Percentiles rank a stretch among this genome's conserved stretches.
phyloP scores from a whole-genome alignment of 1,140 invertebrate genomes.

The Triops longicaudatus region DNA sequence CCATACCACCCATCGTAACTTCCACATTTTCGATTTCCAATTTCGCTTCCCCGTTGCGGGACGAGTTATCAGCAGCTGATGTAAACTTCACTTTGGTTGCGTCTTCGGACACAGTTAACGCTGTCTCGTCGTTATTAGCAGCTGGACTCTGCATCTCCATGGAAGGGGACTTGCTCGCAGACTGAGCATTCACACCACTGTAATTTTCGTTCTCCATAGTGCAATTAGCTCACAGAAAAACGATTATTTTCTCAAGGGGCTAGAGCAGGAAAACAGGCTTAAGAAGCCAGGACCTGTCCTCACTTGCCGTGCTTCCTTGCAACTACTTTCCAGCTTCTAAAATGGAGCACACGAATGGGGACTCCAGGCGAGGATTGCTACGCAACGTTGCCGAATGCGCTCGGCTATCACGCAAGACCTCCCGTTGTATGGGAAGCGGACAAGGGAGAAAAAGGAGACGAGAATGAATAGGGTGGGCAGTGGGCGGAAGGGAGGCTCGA shows the following conservation, averaged over 20 bases:
- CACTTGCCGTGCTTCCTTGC: background rate
- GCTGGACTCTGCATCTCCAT: conserved; percentile 11
- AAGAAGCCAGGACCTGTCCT: background rate
- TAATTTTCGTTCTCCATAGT: conserved; percentile 23
- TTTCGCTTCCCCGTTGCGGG: conserved; percentile 72
- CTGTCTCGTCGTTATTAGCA: conserved; percentile 14
- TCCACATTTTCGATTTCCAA: conserved; percentile 61
- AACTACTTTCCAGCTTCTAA: background rate
- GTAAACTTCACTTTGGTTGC: background rate
- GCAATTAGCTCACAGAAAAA: background rate
- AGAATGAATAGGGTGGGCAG: too few relatives aligned
- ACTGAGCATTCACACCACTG: conserved; percentile 13
- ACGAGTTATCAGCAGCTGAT: conserved; percentile 18
- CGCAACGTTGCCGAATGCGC: too few relatives aligned
- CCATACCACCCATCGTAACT: conserved; percentile 63
- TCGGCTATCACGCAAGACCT: too few relatives aligned
- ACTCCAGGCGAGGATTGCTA: too few relatives aligned
- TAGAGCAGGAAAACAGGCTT: background rate
- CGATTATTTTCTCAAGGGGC: background rate
- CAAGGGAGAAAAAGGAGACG: too few relatives aligned
- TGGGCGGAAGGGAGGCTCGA: too few relatives aligned
- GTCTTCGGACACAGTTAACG: conserved; percentile 17
- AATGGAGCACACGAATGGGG: background rate
- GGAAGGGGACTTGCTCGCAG: background rate
- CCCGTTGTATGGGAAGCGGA: too few relatives aligned